Evolutionary conservation across 1,140 invertebrate genomes (phyloP).

Genomic region (Ganaspis sp.): DNA sequence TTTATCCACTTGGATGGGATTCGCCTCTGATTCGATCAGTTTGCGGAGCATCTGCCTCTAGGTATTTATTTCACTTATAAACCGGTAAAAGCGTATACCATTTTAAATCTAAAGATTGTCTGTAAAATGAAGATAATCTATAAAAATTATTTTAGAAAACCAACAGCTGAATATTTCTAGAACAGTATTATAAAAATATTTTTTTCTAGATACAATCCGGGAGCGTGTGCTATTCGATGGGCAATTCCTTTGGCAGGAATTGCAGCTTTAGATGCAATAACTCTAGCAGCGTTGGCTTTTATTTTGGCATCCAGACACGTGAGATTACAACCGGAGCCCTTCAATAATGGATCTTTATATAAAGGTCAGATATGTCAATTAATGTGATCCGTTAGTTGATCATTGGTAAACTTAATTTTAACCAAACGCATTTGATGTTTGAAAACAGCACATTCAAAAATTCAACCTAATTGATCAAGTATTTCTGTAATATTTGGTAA

Average conservation of each 20-base stretch:
- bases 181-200: slow-evolving; percentile 24
- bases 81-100: no score
- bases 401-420: no score
- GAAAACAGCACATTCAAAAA: no score
- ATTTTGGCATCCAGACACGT: slow-evolving; percentile 94
- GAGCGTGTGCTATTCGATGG: slow-evolving; percentile 94
- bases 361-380: slow-evolving; percentile 78
- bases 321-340: slow-evolving; percentile 87
- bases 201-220: slow-evolving; percentile 79
- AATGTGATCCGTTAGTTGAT: no score
- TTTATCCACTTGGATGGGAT: slow-evolving; percentile 97
- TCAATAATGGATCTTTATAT: slow-evolving; percentile 80
- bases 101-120: no score
- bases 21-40: slow-evolving; percentile 87
- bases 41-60: slow-evolving; percentile 88
- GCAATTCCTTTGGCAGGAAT: slow-evolving; percentile 96
- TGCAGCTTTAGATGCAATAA: slow-evolving; percentile 91
- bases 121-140: no score
- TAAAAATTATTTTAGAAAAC: no score
- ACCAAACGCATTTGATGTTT: no score
- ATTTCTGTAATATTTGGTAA: no score
- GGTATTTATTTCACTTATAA: slow-evolving; percentile 76
- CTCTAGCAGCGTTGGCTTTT: slow-evolving; percentile 93
- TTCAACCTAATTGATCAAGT: no score
- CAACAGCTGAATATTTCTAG: no score